Evolutionary conservation across 2,797 vertebrate genomes (phyloP).

Genomic region (Crenichthys baileyi): DNA sequence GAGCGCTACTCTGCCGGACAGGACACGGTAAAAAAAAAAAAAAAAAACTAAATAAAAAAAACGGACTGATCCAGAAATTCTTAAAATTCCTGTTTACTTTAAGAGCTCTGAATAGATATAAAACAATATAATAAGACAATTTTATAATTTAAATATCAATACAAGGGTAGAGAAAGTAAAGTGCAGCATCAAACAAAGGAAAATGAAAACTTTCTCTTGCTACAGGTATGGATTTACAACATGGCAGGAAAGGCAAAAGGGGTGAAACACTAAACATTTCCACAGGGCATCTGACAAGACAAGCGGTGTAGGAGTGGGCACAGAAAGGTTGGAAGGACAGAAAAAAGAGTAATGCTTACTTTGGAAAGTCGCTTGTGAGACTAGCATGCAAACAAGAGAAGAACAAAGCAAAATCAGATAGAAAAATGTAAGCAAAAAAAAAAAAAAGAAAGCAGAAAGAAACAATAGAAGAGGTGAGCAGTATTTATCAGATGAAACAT

Average conservation of each 20-base stretch:
- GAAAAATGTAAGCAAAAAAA: slow-evolving; percentile 80
- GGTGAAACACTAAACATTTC: slow-evolving; percentile 55
- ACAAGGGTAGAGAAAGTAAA: slow-evolving; percentile 25
- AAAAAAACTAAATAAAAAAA: background rate
- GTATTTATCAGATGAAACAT: slow-evolving; percentile 75
- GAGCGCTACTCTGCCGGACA: no score
- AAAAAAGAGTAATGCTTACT: slow-evolving; percentile 92
- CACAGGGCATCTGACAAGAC: slow-evolving; percentile 71
- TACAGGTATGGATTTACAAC: background rate
- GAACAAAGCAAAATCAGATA: slow-evolving; percentile 90
- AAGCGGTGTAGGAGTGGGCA: slow-evolving; percentile 55
- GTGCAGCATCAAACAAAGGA: slow-evolving; percentile 15
- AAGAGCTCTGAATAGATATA: background rate
- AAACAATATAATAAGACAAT: slow-evolving; percentile 20
- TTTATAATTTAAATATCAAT: slow-evolving; percentile 42
- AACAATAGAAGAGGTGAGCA: slow-evolving; percentile 71
- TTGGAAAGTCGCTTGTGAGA: slow-evolving; percentile 99
- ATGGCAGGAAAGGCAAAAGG: slow-evolving; percentile 31
- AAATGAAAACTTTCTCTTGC: slow-evolving; percentile 44
- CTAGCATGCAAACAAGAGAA: slow-evolving; percentile 92
- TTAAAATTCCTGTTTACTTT: background rate
- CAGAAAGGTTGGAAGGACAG: slow-evolving; percentile 76
- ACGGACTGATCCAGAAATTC: background rate
- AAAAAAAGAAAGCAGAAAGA: slow-evolving; percentile 69
- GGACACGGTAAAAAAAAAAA: no score